phyloP scores from a whole-genome alignment of 2,113 vertebrate species.

The Oostethus manadensis region DNA sequence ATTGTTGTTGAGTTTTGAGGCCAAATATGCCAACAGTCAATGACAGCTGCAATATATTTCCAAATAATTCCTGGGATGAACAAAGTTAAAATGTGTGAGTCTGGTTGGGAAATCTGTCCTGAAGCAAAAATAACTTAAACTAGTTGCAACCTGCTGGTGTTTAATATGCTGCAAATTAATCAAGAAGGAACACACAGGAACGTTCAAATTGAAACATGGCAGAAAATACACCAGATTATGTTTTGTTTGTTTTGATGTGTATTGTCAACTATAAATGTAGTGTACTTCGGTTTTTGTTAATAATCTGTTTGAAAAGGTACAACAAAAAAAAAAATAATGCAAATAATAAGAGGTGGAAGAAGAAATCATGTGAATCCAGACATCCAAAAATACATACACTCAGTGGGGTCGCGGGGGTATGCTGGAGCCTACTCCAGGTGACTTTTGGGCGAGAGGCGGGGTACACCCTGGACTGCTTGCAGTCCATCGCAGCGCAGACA shows the following conservation, averaged over 20 bases:
- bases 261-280: no score
- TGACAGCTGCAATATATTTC: not conserved
- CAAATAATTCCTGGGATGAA: not conserved
- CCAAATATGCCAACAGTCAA: not conserved
- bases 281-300: no score
- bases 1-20: not conserved
- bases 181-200: not conserved
- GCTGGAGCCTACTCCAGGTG: no score
- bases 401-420: no score
- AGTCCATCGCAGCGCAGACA: no score
- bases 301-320: no score
- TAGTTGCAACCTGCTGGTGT: not conserved
- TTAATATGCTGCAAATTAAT: not conserved
- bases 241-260: not conserved
- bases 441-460: no score
- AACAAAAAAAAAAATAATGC: no score
- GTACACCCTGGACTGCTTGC: no score
- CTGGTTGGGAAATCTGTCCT: not conserved
- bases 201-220: not conserved
- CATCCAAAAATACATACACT: no score
- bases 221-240: not conserved
- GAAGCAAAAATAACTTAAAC: constrained; percentile 10
- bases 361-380: no score
- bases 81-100: not conserved
- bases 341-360: no score